Base-by-base conservation (phyloP, 2,113 vertebrate genomes). In the Tupaia chinensis region DNA sequence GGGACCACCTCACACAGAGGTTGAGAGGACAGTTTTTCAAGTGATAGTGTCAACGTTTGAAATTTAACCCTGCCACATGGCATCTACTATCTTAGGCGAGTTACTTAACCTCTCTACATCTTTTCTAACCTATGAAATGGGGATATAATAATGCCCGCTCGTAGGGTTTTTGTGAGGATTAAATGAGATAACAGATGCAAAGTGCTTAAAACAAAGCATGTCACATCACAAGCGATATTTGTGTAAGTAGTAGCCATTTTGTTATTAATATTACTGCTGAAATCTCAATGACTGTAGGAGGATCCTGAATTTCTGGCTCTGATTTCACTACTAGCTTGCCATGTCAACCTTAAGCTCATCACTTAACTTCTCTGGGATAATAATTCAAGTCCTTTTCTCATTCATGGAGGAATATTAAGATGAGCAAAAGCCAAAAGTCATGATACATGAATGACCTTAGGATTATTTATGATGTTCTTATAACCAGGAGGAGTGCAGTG, bases 381-480 rank as follows among this genome's bases (percentile, higher is more conserved):
- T 88, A 81, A 82, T 84, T 85, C 44, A 77, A 69, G 4, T 19
- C 11, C 1, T 54, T 84, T 88, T 76, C 84, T 81, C 54, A 82
- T 96, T 89, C 78, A 34, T 15, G 44, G 69, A 87, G 5, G 20
- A 15, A 29, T 22, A 70, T 9, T 60, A 95, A 91, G 82, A 56
- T 23, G 27, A 78, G 69, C 3, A 56, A 82, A 89, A 82, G 54
- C 63, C 68, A 74, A 79, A 95, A 91, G 87, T 82, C 44, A 61
- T 79, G 79, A 29, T 76, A 69, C 8, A n/a, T 56, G 70, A 72
- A 78, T 80, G 44, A 69, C 66, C 89, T 87, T 65, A 73, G 69
- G 72, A 70, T 60, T 89, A 82, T 95, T 65, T 86, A 86, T 94
- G 79, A 87, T 56, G 56, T 56, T 78, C 94, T 93, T 65, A 76